Evolutionary conservation across 2,113 vertebrate genomes (phyloP), one percentile per base, ranked within the genome.

Genomic region (Macrotus californicus): DNA sequence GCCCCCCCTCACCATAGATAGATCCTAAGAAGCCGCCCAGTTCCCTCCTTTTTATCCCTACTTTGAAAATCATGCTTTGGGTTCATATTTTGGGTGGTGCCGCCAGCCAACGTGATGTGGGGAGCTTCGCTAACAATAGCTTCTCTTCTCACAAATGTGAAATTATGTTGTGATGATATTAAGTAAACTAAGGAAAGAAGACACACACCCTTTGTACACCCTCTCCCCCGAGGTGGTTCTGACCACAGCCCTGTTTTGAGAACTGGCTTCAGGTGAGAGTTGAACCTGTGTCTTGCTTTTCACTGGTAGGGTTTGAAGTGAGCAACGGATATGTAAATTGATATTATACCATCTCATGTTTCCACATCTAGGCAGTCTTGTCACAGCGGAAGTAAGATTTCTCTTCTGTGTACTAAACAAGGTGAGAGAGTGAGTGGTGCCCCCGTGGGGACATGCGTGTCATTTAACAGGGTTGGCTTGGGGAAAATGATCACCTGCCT

Each of bases 371-470:
- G 99, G 84, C 98, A 99, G 67, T 96, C 98, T 2, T 99, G 99
- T 97, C 98, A 96, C 81, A 99, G 99, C 97, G 98, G 98, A 95
- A 99, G 98, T 96, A 98, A 98, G 96, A 98, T 99, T 61, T 99
- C 99, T 6, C 98, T 99, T 77, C 95, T 98, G 6, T 99, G 99
- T 50, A 82, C 98, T 97, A 98, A 98, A 98, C 98, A 99, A 98
- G 99, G 99, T 99, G 98, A 98, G 97, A 94, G 9, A 89, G 87
- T 52, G n/a, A 11, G 13, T 56, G 36, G 8, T 18, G 3, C 13
- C 14, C 18, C 21, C 18, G 22, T 3, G 64, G 84, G 87, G 46
- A 14, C 56, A 9, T 9, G 48, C 72, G 21, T 29, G 75, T 48
- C 31, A 75, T 82, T 39, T 34, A 21, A 22, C 34, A 48, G 26